Evolutionary conservation across 1,140 invertebrate species (phyloP).

Genomic region (Aphis craccivora): DNA sequence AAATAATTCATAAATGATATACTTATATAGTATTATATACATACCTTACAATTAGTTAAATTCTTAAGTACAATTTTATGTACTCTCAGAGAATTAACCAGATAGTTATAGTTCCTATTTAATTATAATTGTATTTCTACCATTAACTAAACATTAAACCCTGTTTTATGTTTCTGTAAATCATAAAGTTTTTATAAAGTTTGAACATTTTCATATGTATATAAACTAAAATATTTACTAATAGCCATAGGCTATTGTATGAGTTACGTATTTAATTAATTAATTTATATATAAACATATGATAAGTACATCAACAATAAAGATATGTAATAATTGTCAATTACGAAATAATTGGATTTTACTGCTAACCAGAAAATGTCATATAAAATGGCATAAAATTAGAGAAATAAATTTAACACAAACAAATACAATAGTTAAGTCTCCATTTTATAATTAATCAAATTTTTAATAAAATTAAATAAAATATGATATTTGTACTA

Average conservation of each 20-base stretch:
- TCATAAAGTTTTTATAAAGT: slow-evolving; percentile 32
- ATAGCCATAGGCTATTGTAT: not conserved
- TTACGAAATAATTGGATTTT: no score
- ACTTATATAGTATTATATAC: no score
- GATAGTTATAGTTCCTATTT: slow-evolving; percentile 34
- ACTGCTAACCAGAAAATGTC: no score
- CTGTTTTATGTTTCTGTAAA: slow-evolving; percentile 40
- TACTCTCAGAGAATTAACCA: not conserved
- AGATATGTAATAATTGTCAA: not conserved
- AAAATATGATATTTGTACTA: no score
- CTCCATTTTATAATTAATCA: no score
- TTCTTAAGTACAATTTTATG: slow-evolving; percentile 28
- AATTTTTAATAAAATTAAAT: no score
- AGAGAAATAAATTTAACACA: no score
- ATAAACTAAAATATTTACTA: not conserved
- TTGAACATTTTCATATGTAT: slow-evolving; percentile 21
- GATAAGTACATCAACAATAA: no score
- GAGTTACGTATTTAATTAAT: not conserved
- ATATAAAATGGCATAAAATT: no score
- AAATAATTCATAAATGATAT: not conserved
- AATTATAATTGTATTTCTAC: slow-evolving; percentile 22
- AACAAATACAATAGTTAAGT: no score
- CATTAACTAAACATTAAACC: slow-evolving; percentile 6
- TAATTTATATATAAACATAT: not conserved
- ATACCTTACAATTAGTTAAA: slow-evolving; percentile 12